A percentile compares a stretch with the other conserved stretches of the same genome.
phyloP scores from a whole-genome alignment of 2,888 invertebrate species.

The Lymantria monacha region DNA sequence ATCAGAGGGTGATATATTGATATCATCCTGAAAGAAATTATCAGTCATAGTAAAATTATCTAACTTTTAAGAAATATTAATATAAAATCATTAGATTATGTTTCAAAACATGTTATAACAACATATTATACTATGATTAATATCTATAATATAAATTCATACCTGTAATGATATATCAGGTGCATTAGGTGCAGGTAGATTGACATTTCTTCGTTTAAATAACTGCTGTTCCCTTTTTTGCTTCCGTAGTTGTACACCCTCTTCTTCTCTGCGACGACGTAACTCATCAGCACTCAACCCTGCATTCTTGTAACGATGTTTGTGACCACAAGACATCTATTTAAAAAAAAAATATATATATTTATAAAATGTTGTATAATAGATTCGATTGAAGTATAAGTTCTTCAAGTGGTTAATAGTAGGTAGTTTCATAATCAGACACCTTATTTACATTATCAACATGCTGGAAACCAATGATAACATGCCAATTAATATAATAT shows the following conservation, averaged over 20 bases:
- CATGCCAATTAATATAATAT: too few relatives aligned
- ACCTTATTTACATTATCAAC: too few relatives aligned
- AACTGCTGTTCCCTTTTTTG: conserved; percentile 97
- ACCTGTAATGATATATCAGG: conserved; percentile 67
- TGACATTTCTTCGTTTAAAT: conserved; percentile 95
- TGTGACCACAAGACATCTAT: conserved; percentile 93
- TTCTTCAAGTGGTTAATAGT: too few relatives aligned
- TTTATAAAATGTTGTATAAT: not conserved
- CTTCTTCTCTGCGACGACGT: conserved; percentile 95
- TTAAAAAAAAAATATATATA: not conserved
- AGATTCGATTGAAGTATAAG: too few relatives aligned
- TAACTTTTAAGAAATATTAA: not conserved
- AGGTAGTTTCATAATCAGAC: too few relatives aligned
- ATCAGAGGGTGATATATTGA: conserved; percentile 64
- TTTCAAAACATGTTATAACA: not conserved
- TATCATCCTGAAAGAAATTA: conserved; percentile 65
- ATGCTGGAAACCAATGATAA: too few relatives aligned
- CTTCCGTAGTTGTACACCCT: conserved; percentile 97
- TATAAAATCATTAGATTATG: not conserved
- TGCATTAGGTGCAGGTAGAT: conserved; percentile 60
- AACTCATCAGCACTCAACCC: conserved; percentile 96
- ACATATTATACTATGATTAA: too few relatives aligned
- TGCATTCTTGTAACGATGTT: conserved; percentile 96
- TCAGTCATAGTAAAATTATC: not conserved
- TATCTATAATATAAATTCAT: not conserved